These are phyloP conservation scores for Todiramphus chloris DNA, from an alignment of 2,113 vertebrate species.

Conservation along the genomic window DNA sequence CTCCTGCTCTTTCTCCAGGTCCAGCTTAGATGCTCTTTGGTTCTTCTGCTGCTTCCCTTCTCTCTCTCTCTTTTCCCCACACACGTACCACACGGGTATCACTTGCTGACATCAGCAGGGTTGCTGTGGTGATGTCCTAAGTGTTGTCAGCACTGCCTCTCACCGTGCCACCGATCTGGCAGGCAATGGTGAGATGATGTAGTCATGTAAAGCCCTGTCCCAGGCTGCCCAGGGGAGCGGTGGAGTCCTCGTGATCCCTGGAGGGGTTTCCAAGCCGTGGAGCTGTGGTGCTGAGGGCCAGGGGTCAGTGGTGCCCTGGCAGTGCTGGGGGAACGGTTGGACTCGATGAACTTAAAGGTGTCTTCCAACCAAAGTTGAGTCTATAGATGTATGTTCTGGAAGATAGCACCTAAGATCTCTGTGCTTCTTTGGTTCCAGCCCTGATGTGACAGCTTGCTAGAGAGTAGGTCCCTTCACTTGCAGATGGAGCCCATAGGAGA, in stretches of 20 bases:
- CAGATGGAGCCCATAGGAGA: neutral
- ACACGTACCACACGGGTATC: accelerated
- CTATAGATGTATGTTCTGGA: neutral
- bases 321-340: no score
- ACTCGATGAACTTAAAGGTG: no score
- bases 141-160: neutral
- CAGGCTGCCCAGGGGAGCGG: neutral
- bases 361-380: no score
- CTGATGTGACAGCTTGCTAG: neutral
- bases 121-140: neutral
- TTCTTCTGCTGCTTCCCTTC: neutral
- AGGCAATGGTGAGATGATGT: neutral
- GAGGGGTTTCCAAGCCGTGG: neutral
- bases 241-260: neutral
- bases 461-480: neutral
- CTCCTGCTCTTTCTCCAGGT: neutral
- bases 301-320: no score
- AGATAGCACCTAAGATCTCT: neutral
- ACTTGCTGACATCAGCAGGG: neutral
- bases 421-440: neutral
- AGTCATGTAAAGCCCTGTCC: neutral
- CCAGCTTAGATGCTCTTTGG: neutral
- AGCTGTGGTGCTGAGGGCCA: neutral
- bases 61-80: neutral
- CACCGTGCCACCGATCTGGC: accelerated